These are phyloP conservation scores for Rutpela maculata DNA, from an alignment of 2,888 invertebrate genomes.

Conservation along the genomic window DNA sequence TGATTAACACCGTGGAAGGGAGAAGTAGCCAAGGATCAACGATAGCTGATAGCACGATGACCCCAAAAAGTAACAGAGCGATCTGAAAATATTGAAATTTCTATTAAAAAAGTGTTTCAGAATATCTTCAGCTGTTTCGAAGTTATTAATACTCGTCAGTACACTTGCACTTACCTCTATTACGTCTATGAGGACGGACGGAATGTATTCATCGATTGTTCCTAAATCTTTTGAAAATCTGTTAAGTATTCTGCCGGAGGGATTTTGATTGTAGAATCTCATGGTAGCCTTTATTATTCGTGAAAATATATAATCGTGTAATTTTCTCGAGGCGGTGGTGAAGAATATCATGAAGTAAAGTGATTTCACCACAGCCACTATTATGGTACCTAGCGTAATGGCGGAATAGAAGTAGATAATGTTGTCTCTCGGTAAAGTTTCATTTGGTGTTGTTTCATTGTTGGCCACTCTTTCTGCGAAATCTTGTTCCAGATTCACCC, in stretches of 20 bases:
- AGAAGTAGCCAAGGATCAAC: slow-evolving; percentile 83
- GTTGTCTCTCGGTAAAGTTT: slow-evolving; percentile 59
- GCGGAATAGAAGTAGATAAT: slow-evolving; percentile 74
- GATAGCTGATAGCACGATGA: slow-evolving; percentile 82
- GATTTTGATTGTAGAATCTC: slow-evolving; percentile 71
- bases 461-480: slow-evolving; percentile 54
- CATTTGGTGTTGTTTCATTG: slow-evolving; percentile 53
- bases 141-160: neutral
- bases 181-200: slow-evolving; percentile 69
- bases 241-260: slow-evolving; percentile 71
- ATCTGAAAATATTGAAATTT: slow-evolving; percentile 59
- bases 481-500: slow-evolving; percentile 70
- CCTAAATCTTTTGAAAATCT: slow-evolving; percentile 74
- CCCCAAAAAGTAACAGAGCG: slow-evolving; percentile 79
- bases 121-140: neutral
- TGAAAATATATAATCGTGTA: slow-evolving; percentile 69
- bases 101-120: neutral
- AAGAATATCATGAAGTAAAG: slow-evolving; percentile 70
- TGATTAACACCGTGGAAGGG: slow-evolving; percentile 80
- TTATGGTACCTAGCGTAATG: slow-evolving; percentile 73
- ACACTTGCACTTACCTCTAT: slow-evolving; percentile 62
- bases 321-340: slow-evolving; percentile 68
- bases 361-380: slow-evolving; percentile 66
- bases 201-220: slow-evolving; percentile 81
- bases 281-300: slow-evolving; percentile 69